Conservation (phyloP, 2,113 vertebrate genomes). For the Grallaria varia region DNA sequence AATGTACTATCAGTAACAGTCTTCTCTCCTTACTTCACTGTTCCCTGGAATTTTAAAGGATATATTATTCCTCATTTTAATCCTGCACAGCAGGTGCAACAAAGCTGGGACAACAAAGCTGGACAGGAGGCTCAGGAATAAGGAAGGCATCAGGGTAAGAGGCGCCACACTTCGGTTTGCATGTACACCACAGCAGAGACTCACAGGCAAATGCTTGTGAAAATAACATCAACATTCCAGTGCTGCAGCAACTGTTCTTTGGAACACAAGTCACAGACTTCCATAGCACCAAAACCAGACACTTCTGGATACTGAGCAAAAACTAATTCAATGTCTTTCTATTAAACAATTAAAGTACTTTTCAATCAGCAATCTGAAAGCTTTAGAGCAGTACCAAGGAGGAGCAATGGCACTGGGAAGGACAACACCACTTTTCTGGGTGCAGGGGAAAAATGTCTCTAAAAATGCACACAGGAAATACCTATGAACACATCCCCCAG, state of each 20-base stretch:
- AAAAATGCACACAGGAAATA: neutral
- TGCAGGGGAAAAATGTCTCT: neutral
- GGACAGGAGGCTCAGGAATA: neutral
- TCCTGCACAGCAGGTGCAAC: neutral
- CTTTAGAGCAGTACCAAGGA: neutral
- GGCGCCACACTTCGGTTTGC: neutral
- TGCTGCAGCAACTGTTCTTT: neutral
- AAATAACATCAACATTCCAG: neutral
- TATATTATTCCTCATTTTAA: neutral
- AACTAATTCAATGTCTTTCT: neutral
- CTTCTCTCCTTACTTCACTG: neutral
- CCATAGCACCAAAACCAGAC: neutral
- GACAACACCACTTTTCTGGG: neutral
- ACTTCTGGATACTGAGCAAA: neutral
- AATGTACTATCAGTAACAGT: rapidly evolving
- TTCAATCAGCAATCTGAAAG: neutral
- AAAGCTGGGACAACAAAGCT: neutral
- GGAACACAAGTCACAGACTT: neutral
- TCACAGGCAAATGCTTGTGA: rapidly evolving
- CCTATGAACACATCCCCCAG: neutral
- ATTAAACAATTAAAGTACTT: neutral
- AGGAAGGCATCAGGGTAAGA: neutral
- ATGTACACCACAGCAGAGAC: rapidly evolving
- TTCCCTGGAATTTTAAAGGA: neutral
- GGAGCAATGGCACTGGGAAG: neutral